phyloP scores from a whole-genome alignment of 2,797 vertebrate genomes.

The Myoxocephalus aenaeus region DNA sequence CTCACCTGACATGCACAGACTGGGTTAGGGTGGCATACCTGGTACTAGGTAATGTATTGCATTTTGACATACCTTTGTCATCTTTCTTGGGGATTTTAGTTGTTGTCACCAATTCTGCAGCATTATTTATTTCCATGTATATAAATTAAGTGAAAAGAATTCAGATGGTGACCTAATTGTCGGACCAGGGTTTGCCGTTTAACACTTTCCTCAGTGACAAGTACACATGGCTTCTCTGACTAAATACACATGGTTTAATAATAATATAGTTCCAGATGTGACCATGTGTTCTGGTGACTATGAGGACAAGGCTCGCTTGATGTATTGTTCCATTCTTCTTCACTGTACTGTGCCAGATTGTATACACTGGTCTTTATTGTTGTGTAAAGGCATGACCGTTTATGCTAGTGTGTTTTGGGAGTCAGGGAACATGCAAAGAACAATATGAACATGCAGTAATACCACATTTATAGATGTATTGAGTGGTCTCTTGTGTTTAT shows the following conservation, averaged over 20 bases:
- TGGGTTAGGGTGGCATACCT: neutral
- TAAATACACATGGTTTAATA: neutral
- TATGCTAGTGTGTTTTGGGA: neutral
- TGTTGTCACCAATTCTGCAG: neutral
- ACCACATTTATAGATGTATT: neutral
- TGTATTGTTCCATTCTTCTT: neutral
- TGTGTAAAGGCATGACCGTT: neutral
- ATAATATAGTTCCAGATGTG: neutral
- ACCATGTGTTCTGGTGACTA: constrained; percentile 1
- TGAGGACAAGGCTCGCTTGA: neutral
- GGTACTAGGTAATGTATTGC: neutral
- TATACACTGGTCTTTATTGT: neutral
- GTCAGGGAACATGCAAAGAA: neutral
- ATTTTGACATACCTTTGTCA: neutral
- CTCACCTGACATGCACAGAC: neutral
- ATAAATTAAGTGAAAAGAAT: neutral
- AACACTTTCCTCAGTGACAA: neutral
- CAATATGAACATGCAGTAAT: neutral
- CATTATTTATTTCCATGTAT: neutral
- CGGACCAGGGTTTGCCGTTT: neutral
- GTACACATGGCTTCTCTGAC: neutral
- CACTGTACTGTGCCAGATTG: neutral
- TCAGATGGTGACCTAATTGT: neutral
- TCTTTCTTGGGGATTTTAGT: neutral
- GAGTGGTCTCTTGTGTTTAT: neutral